These are phyloP conservation scores for Drosophila pallidifrons DNA, from an alignment of 1,140 invertebrate genomes.

Conservation along the genomic window DNA sequence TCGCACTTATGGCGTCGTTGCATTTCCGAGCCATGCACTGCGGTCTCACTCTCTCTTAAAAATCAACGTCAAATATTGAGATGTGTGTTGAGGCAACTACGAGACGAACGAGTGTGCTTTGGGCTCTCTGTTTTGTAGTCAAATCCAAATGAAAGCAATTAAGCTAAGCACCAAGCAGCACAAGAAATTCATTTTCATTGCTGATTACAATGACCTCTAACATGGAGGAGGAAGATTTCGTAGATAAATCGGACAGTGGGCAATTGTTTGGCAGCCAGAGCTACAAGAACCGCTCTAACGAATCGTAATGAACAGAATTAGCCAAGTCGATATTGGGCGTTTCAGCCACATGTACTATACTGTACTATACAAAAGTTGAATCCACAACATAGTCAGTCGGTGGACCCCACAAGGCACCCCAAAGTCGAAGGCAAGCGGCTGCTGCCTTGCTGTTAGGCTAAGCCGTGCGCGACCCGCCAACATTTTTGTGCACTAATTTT, in stretches of 20 bases:
- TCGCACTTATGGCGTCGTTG: not conserved
- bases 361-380: not conserved
- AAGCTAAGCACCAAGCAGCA: conserved; percentile 45
- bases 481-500: conserved; percentile 74
- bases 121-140: not conserved
- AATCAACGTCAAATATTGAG: conserved; percentile 81
- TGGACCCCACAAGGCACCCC: not conserved
- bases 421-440: conserved; percentile 19
- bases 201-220: conserved; percentile 52
- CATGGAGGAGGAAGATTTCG: not conserved
- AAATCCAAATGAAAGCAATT: conserved; percentile 79
- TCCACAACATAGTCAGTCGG: conserved; percentile 3
- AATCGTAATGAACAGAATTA: conserved; percentile 76
- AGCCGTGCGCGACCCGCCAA: conserved; percentile 58
- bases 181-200: conserved; percentile 62
- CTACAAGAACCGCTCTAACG: conserved; percentile 57
- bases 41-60: conserved; percentile 50
- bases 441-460: not conserved
- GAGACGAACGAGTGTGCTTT: conserved; percentile 13
- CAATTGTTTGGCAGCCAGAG: conserved; percentile 51
- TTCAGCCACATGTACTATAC: conserved; percentile 19
- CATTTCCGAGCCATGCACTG: not conserved
- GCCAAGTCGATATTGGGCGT: conserved; percentile 22
- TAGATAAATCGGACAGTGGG: conserved; percentile 25
- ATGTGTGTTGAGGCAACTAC: conserved; percentile 44